Conservation (phyloP, 2,113 vertebrate genomes). For the Datnioides undecimradiatus region DNA sequence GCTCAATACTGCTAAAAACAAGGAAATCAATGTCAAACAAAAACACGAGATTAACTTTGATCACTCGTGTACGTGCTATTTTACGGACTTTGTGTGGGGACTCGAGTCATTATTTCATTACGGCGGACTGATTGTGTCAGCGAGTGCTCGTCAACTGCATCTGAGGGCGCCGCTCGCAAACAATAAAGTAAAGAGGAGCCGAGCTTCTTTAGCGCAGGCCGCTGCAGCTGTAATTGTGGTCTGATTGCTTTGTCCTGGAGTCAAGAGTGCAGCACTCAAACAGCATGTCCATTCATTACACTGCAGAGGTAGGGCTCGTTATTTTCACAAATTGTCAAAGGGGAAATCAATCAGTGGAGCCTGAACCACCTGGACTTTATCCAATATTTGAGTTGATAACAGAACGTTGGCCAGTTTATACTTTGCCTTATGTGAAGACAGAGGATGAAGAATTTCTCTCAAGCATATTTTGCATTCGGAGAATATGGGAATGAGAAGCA, state of each 20-base stretch:
- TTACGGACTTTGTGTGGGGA: conserved; percentile 1
- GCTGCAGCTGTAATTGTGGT: background rate
- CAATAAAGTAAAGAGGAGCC: background rate
- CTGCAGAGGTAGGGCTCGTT: background rate
- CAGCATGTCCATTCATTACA: too few species aligned
- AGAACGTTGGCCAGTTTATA: too few species aligned
- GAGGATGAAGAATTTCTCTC: too few species aligned
- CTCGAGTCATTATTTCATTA: conserved; percentile 27
- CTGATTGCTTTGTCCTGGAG: conserved; percentile 17
- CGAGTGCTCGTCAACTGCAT: background rate
- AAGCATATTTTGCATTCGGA: too few species aligned
- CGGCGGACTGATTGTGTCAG: background rate
- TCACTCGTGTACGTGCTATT: background rate
- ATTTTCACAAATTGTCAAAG: background rate
- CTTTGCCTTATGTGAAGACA: too few species aligned
- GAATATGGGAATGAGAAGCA: too few species aligned
- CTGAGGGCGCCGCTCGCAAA: background rate
- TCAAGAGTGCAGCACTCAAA: background rate
- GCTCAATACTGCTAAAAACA: conserved; percentile 8
- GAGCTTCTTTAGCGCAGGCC: background rate
- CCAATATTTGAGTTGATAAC: too few species aligned
- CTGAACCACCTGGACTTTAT: too few species aligned
- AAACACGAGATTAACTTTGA: conserved; percentile 32
- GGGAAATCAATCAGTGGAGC: background rate
- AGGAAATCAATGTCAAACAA: conserved; percentile 30